Base-by-base conservation (phyloP, 2,888 invertebrate species). In the Gymnoscelis rufifasciata region DNA sequence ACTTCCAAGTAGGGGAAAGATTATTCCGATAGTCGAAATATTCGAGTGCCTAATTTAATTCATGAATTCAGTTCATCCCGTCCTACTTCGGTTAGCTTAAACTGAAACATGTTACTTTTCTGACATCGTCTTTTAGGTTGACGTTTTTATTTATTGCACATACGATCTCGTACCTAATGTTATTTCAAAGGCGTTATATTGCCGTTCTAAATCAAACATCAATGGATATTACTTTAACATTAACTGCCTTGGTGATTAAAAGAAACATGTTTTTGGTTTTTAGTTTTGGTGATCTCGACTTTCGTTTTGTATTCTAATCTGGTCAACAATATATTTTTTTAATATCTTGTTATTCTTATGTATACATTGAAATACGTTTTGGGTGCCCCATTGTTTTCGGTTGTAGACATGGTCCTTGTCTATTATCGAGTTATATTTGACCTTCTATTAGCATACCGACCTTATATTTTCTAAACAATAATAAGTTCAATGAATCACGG, bases 381-480 rank as follows among this genome's bases (percentile, higher is more conserved):
- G 42, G 47, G 56, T 39, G 55, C 52, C 41, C 51, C 51, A 50
- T 51, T 52, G 50, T 47, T 31, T 29, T 48, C 27, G 43, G 36
- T 51, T 38, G 47, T 45, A 38, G 43, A 33, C 37, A 40, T 28
- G 42, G 64, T 66, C 74, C 72, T 75, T 74, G 71, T 59, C 56
- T 54, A 56, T 53, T 59, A 55, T 47, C 52, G 47, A 67, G 55
- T 62, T 62, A 63, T 66, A n/a, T 62, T 66, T 80, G 66, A 78
- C 82, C 80, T 84, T 82, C 79, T 51, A 72, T 68, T 66, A 65
- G 58, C 66, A 63, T 58, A 64, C 47, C 59, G 78, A 68, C 79
- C 76, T 83, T 69, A 73, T 51, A 56, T 66, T 69, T 19, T 65
- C 53, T 60, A 68, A 74, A 76, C 70, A 78, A 74, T 68, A 73